Conservation (phyloP, 2,888 invertebrate species). For the Drosophila atroscutellata region DNA sequence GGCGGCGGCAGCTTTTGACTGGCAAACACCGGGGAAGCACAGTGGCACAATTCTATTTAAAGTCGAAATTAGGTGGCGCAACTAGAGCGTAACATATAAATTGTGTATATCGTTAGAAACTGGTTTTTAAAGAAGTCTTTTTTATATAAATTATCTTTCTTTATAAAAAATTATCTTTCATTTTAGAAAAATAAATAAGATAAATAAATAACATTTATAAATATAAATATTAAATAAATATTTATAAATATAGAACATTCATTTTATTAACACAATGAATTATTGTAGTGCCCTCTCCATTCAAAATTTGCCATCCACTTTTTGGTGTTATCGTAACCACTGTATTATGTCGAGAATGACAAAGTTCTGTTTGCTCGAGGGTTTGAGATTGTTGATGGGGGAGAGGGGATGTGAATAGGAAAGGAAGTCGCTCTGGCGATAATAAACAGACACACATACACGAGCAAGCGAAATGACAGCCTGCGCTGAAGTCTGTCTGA, state of each 20-base stretch:
- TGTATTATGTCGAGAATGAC: conserved; percentile 40
- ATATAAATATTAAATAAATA: too few species aligned
- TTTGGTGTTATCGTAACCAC: conserved; percentile 5
- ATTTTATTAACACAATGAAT: not conserved
- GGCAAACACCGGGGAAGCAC: conserved; percentile 38
- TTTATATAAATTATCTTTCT: not conserved
- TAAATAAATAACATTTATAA: too few species aligned
- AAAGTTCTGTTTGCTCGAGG: conserved; percentile 56
- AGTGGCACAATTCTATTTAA: conserved; percentile 21
- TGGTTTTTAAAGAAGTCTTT: not conserved
- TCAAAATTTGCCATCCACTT: not conserved
- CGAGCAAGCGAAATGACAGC: conserved; percentile 59
- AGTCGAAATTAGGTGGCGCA: not conserved
- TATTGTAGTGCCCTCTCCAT: not conserved
- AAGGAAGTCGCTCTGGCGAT: conserved; percentile 56
- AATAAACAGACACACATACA: conserved; percentile 76
- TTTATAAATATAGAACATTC: not conserved
- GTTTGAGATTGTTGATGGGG: conserved; percentile 18
- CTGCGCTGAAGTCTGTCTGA: conserved; percentile 76
- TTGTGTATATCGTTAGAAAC: not conserved
- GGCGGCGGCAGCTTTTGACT: conserved; percentile 62
- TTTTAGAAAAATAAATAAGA: not conserved
- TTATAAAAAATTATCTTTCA: not conserved
- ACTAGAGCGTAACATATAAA: not conserved
- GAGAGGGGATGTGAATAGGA: conserved; percentile 6